Base-by-base conservation (phyloP, 2,888 invertebrate genomes). In the Onchidella celtica region DNA sequence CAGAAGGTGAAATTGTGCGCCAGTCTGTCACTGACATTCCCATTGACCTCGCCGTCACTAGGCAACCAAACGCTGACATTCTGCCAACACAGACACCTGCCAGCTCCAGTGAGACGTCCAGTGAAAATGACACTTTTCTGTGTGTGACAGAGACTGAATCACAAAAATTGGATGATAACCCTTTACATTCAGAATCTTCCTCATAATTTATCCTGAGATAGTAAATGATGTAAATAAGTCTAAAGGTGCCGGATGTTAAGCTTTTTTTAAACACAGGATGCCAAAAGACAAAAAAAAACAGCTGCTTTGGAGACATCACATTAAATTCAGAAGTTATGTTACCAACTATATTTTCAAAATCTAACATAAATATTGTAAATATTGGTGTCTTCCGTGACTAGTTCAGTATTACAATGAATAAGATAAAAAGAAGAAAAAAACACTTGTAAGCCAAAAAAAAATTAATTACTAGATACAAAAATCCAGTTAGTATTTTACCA, bases 11-110 rank as follows among this genome's bases (percentile, higher is more conserved):
- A 21, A 24, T 29, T n/a, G 55, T 3, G 24, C 66, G 59, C 24
- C 75, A 75, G 9, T 11, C 21, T n/a, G n/a, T 27, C 34, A 27
- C 14, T 34, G 36, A 66, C 66, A 68, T 66, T 77, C 77, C 77
- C 32, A 57, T 66, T 21, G 68, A 77, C 29, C 40, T 34, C 32
- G 57, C 59, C 1, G 47, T 47, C 21, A 34, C 68, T 34, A 57
- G 36, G 17, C 65, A 76, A 38, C 55, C 40, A 36, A 36, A 55
- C 29, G 55, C n/a, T 3, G 24, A 55, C 32, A 24, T 21, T 2
- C 24, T 1, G 14, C 38, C 73, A 61, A 27, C 24, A 24, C 34
- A 61, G 61, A 14, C 73, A 38, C 24, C 38, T 29, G 34, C 17
- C 24, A 36, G 3, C 29, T n/a, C 40, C 24, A 1, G 36, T 59